Percentiles rank a stretch among this genome's conserved stretches.
These are phyloP conservation scores for Melanostigma gelatinosum DNA, from an alignment of 2,113 vertebrate species.

Conservation along the genomic window DNA sequence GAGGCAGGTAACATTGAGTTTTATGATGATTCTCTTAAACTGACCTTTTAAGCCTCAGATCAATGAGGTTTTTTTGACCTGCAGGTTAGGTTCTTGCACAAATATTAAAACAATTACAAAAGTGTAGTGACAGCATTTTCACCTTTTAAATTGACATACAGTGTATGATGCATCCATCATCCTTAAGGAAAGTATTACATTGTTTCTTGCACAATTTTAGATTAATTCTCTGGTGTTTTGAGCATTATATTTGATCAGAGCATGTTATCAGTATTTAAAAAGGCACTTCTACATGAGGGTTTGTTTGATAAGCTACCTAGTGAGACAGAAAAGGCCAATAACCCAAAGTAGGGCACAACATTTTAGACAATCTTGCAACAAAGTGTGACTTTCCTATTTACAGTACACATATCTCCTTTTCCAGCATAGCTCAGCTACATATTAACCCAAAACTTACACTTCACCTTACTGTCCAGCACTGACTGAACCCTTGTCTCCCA, in stretches of 20 bases:
- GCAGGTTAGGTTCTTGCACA: neutral
- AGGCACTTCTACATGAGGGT: constrained; percentile 13
- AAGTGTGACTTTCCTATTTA: neutral
- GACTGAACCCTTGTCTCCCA: neutral
- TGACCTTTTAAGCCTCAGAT: neutral
- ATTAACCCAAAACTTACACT: constrained; percentile 12
- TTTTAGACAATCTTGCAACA: neutral
- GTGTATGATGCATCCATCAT: neutral
- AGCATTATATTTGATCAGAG: neutral
- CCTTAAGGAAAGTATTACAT: neutral
- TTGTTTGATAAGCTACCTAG: neutral
- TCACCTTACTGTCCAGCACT: neutral
- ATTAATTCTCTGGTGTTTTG: neutral
- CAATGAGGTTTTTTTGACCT: neutral
- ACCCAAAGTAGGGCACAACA: neutral
- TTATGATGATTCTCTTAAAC: neutral
- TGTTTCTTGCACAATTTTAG: neutral
- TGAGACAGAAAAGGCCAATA: neutral
- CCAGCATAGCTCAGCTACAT: neutral
- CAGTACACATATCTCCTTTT: constrained; percentile 1
- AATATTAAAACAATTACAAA: constrained; percentile 1
- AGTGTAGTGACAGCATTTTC: neutral
- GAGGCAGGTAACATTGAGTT: constrained; percentile 4
- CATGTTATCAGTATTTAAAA: constrained; percentile 9
- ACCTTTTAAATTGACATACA: neutral